Evolutionary conservation across 2,888 invertebrate species (phyloP).

Genomic region (Euplexia lucipara): DNA sequence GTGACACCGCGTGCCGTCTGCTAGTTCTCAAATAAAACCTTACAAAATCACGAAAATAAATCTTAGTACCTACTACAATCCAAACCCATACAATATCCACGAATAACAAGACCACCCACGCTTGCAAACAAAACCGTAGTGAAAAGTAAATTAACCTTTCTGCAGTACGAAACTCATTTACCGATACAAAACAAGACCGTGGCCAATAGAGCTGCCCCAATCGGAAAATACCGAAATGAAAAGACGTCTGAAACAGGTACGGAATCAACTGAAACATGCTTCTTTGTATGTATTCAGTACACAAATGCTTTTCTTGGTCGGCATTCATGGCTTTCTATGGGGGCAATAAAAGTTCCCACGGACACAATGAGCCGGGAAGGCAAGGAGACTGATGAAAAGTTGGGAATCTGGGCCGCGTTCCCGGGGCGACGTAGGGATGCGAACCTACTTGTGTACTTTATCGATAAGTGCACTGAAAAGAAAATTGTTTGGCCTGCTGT

Average conservation of each 20-base stretch:
- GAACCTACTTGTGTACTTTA: conserved; percentile 55
- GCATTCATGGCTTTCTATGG: conserved; percentile 90
- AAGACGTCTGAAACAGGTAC: conserved; percentile 75
- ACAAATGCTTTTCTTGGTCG: conserved; percentile 90
- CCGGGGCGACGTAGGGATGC: conserved; percentile 81
- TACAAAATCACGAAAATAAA: conserved; percentile 1
- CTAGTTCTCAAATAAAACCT: neutral
- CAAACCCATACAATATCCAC: conserved; percentile 39
- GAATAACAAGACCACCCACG: conserved; percentile 56
- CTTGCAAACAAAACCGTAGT: conserved; percentile 75
- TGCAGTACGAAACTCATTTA: conserved; percentile 87
- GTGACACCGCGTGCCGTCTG: no score
- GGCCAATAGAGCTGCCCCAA: conserved; percentile 80
- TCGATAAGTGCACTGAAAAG: conserved; percentile 67
- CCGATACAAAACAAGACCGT: conserved; percentile 85
- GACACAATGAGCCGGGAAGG: conserved; percentile 88
- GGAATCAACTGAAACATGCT: conserved; percentile 73
- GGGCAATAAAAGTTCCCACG: conserved; percentile 90
- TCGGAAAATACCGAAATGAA: conserved; percentile 85
- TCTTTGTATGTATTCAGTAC: conserved; percentile 88
- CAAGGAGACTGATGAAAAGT: conserved; percentile 89
- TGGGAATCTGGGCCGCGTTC: conserved; percentile 89
- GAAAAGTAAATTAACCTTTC: conserved; percentile 85
- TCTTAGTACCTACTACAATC: conserved; percentile 19
- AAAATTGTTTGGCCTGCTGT: conserved; percentile 29